Base-by-base conservation (phyloP, 2,888 invertebrate species). In the Leptogaster cylindrica region DNA sequence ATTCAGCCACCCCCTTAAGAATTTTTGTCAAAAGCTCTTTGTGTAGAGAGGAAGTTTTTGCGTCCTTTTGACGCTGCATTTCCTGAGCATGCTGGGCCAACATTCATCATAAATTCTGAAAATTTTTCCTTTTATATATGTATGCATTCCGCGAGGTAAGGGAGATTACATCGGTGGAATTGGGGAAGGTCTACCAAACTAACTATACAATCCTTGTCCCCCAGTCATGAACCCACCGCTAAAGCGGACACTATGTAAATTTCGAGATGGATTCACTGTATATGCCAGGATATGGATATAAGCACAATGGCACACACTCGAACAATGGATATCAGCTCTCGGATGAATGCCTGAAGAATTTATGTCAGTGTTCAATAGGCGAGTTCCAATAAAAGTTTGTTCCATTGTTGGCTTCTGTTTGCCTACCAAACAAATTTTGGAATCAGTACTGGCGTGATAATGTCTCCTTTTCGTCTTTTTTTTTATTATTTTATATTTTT, bases 271-370 rank as follows among this genome's bases (percentile, higher is more conserved):
- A 25, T 25, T 36, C 50, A 12, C 50, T 65, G 23, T 48, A 16
- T 18, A 31, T 23, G 33, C 50, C 48, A 23, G 25, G 50, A 31
- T 64, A 14, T 25, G 23, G 50, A 65, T 48, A 65, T 65, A 33
- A 65, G 46, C 50, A 50, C 65, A 65, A 48, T 46, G 46, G 36
- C 65, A 65, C 65, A 65, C 65, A 48, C 46, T 48, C 16, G 31
- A 50, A 65, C 48, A 65, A 50, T 65, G 50, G 65, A 64, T 64
- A 48, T 64, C 48, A 31, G 46, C 48, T 65, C 20, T 46, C 65
- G 65, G 65, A 65, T 65, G 65, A 65, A 65, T 50, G 65, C 33
- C 36, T 65, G 48, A 65, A 48, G 48, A 65, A 65, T 65, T 65
- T 50, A 65, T 65, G 50, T 50, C 36, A 48, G 18, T 46, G 65